phyloP scores from a whole-genome alignment of 2,797 vertebrate genomes.

The Anguilla obscura region DNA sequence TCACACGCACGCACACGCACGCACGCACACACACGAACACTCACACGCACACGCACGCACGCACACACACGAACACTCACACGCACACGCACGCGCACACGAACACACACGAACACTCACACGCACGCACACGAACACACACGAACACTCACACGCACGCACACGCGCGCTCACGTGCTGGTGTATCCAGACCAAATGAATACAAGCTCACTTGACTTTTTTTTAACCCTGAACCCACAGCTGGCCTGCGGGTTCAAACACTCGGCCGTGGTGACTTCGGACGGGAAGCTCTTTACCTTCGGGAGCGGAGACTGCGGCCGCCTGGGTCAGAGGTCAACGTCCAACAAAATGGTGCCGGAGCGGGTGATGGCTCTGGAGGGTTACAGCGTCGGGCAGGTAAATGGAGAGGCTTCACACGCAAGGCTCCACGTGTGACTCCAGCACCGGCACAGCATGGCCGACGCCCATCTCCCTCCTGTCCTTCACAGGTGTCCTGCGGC shows the following conservation, averaged over 20 bases:
- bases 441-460: background rate
- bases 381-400: conserved; percentile 75
- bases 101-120: too few species aligned
- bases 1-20: background rate
- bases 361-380: conserved; percentile 76
- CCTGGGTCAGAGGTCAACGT: conserved; percentile 77
- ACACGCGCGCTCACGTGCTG: background rate
- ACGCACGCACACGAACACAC: background rate
- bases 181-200: background rate
- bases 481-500: conserved; percentile 75
- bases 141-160: background rate
- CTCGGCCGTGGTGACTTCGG: conserved; percentile 77
- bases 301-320: conserved; percentile 81
- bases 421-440: background rate
- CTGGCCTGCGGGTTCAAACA: conserved; percentile 79
- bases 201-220: background rate
- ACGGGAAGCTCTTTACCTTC: conserved; percentile 80
- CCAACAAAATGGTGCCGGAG: conserved; percentile 81
- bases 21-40: background rate
- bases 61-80: background rate
- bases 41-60: background rate
- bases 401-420: background rate
- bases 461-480: conserved; percentile 7
- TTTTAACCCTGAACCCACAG: conserved; percentile 46
- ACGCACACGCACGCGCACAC: background rate